Conservation (phyloP, 2,113 vertebrate species). For the Butastur rufipennis region DNA sequence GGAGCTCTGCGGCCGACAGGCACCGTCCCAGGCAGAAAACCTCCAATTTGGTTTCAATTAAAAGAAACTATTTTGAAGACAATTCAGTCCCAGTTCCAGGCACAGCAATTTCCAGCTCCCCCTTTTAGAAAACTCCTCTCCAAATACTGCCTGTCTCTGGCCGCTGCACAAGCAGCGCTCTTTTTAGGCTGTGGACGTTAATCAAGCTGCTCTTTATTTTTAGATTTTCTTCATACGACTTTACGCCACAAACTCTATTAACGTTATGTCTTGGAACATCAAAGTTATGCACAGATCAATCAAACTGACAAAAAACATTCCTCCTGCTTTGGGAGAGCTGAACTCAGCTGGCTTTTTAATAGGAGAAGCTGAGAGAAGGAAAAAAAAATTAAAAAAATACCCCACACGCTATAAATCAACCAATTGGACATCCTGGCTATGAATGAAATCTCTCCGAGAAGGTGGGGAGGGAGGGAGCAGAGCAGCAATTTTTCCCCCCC, state of each 20-base stretch:
- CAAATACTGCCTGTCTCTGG: background rate
- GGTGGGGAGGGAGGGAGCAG: background rate
- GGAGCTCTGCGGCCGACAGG: fast-evolving
- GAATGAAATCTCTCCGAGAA: background rate
- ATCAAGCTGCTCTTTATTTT: conserved; percentile 55
- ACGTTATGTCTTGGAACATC: conserved; percentile 43
- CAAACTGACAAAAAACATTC: conserved; percentile 19
- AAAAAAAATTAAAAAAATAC: background rate
- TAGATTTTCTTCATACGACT: conserved; percentile 20
- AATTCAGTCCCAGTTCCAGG: background rate
- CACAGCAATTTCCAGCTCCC: background rate
- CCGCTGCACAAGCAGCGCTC: background rate
- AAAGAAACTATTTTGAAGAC: background rate
- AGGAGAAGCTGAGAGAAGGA: background rate
- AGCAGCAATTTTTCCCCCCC: background rate
- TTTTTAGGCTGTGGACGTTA: conserved; percentile 14
- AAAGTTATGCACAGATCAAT: conserved; percentile 54
- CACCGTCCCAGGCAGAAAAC: background rate
- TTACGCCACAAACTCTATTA: conserved; percentile 35
- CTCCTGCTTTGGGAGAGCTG: background rate
- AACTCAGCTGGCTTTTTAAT: background rate
- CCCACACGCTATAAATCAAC: background rate
- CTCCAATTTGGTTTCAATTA: conserved; percentile 3
- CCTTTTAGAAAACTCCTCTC: background rate
- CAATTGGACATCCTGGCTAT: background rate